Evolutionary conservation across 2,797 vertebrate species (phyloP), one percentile per base, ranked within the genome.

Genomic region (Rhabdophis nuchalis): DNA sequence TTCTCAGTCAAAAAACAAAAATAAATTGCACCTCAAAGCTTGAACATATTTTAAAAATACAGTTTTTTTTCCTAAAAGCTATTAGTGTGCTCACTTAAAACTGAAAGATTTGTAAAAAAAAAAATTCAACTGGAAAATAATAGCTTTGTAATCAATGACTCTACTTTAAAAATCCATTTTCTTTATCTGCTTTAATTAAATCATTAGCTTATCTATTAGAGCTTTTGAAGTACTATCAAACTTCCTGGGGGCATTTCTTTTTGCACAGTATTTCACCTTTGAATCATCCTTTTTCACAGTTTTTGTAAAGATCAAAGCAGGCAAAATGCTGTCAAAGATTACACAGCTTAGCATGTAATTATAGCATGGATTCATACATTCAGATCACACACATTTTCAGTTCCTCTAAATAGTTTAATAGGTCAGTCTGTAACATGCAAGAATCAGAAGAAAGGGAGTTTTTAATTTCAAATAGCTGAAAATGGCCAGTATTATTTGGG

Each of bases 1-100:
- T 90, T 46, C 46, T 88, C 61, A 61, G 14, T 90, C 89, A 64
- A 46, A 88, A 89, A 93, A 91, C 72, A 88, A 91, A 77, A 77
- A 54, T 60, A 60, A 77, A 86, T 87, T 77, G 32, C 82, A 86
- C 82, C 50, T 82, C 53, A 87, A 54, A 90, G 57, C 52, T 64
- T 90, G 36, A 72, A 77, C 18, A 41, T 41, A 77, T 41, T 18
- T 41, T 41, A 5, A 77, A 77, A 77, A 41, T 41, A 23, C 32
- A 68, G n/a, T 12, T 92, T 89, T 91, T 58, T 85, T 20, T 82
- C 50, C 64, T 53, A 89, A 86, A 68, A 41, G 0, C 0, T 4
- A 0, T 90, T 56, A 91, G 87, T 23, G 72, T 54, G 52, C 36
- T 36, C 86, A 86, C 60, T 92, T 46, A 89, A 90, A 92, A 85